These are phyloP conservation scores for Syrmaticus mikado DNA, from an alignment of 2,113 vertebrate species.

Conservation along the genomic window DNA sequence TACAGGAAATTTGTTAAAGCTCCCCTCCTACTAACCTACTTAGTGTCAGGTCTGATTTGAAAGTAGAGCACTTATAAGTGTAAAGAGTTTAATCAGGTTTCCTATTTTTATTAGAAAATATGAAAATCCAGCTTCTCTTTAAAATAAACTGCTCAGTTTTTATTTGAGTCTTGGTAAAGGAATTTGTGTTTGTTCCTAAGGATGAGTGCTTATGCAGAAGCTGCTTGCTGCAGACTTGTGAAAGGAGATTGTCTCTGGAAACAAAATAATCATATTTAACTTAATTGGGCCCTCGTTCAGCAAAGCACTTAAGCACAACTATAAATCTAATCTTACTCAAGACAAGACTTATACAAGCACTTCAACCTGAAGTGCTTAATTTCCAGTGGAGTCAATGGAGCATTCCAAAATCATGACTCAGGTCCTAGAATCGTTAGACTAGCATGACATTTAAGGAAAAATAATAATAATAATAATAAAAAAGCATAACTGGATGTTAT, in stretches of 20 bases:
- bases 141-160: slow-evolving; percentile 38
- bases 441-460: background rate
- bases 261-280: slow-evolving; percentile 64
- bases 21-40: slow-evolving; percentile 72
- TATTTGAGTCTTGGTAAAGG: slow-evolving; percentile 20
- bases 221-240: background rate
- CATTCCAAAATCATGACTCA: slow-evolving; percentile 69
- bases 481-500: background rate
- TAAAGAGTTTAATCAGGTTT: slow-evolving; percentile 73
- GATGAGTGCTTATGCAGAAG: slow-evolving; percentile 13
- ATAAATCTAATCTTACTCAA: slow-evolving; percentile 65
- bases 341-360: slow-evolving; percentile 55
- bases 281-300: slow-evolving; percentile 63
- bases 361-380: slow-evolving; percentile 63
- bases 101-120: slow-evolving; percentile 59
- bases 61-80: slow-evolving; percentile 62
- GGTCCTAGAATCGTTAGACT: slow-evolving; percentile 38
- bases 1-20: slow-evolving; percentile 71
- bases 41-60: slow-evolving; percentile 69
- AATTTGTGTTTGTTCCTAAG: slow-evolving; percentile 27
- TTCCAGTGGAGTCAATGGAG: slow-evolving; percentile 57
- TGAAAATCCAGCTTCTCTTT: slow-evolving; percentile 55
- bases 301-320: slow-evolving; percentile 60
- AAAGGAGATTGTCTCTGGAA: slow-evolving; percentile 28
- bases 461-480: background rate